Conservation (phyloP, 1,140 invertebrate species). For the Delia radicum region DNA sequence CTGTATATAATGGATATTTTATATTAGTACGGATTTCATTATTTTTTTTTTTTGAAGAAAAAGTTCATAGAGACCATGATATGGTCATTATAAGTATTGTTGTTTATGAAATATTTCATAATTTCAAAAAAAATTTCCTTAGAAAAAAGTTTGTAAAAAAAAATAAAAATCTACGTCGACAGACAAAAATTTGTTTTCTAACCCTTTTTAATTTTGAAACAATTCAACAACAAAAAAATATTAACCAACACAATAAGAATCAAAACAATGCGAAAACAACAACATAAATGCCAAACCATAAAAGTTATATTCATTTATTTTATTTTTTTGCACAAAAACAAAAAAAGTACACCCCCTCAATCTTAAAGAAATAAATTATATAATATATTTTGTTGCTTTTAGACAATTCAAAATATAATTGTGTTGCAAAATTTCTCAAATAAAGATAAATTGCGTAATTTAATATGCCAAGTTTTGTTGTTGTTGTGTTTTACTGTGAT, state of each 20-base stretch:
- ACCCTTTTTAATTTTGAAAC: neutral
- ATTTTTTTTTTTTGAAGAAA: too few species aligned
- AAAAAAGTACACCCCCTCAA: neutral
- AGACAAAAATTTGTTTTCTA: neutral
- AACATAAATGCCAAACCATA: neutral
- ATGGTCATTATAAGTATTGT: too few species aligned
- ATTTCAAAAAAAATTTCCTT: too few species aligned
- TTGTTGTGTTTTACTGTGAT: neutral
- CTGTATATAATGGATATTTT: too few species aligned
- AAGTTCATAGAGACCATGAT: too few species aligned
- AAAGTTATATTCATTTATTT: constrained; percentile 6
- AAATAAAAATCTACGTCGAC: too few species aligned
- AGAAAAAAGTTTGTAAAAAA: too few species aligned
- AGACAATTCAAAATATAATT: constrained; percentile 22
- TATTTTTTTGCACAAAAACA: neutral
- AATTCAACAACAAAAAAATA: neutral
- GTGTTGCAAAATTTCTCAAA: constrained; percentile 23
- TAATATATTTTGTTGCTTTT: constrained; percentile 4
- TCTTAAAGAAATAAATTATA: constrained; percentile 10
- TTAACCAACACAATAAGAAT: neutral
- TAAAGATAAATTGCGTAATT: constrained; percentile 23
- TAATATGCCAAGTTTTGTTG: constrained; percentile 14
- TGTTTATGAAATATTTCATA: too few species aligned
- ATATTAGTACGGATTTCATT: too few species aligned
- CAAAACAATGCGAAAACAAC: neutral